Conservation (phyloP, 2,888 invertebrate species). For the Drosophila multiciliata region DNA sequence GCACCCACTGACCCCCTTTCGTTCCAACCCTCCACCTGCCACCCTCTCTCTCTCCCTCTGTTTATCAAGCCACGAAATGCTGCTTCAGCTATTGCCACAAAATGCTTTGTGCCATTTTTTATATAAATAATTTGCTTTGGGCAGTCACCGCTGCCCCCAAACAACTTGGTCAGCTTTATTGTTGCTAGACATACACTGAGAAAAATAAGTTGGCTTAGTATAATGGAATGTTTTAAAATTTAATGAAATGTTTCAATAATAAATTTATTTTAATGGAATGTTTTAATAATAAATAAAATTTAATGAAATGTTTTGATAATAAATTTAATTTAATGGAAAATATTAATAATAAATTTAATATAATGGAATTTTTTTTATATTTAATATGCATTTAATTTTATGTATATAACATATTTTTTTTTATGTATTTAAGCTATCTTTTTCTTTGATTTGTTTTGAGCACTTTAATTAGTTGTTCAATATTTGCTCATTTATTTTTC, state of each 20-base stretch:
- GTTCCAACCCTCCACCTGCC: neutral
- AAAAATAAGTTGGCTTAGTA: constrained; percentile 7
- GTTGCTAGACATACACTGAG: constrained; percentile 41
- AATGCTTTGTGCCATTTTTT: constrained; percentile 69
- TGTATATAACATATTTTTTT: neutral
- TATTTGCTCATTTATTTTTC: constrained; percentile 1
- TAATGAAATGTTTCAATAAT: no score
- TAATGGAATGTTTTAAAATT: no score
- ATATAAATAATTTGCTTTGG: constrained; percentile 73
- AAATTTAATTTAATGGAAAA: no score
- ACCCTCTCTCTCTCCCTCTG: neutral
- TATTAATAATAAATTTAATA: no score
- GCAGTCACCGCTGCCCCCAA: constrained; percentile 27
- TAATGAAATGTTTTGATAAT: no score
- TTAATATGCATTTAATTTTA: neutral
- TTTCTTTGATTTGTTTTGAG: neutral
- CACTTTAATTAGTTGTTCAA: neutral
- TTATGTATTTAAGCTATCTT: neutral
- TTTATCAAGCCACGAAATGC: neutral
- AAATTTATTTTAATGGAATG: no score
- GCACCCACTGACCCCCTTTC: constrained; percentile 11
- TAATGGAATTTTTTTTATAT: no score
- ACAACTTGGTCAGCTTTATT: constrained; percentile 56
- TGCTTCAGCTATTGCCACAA: constrained; percentile 26
- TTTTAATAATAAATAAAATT: no score